Conservation (phyloP, 2,797 vertebrate genomes). For the Stomatorhinus walkeri region DNA sequence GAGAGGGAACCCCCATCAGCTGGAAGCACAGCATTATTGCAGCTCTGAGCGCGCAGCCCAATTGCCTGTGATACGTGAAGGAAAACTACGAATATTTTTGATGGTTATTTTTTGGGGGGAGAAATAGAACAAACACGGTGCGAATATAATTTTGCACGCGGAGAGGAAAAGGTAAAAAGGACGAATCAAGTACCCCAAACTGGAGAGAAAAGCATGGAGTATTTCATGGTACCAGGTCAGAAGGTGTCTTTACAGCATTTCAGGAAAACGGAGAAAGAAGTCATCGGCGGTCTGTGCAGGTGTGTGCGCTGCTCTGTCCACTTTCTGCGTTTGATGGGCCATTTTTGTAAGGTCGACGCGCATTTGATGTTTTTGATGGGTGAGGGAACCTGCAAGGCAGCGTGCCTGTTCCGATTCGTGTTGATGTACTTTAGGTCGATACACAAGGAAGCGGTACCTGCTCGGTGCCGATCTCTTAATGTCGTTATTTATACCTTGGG, state of each 20-base stretch:
- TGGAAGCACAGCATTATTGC: constrained; percentile 48
- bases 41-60: not conserved
- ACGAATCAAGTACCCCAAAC: constrained; percentile 23
- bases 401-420: constrained; percentile 51
- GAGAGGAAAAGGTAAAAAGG: constrained; percentile 5
- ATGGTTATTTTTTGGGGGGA: not conserved
- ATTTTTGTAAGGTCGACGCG: constrained; percentile 2
- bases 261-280: constrained; percentile 88
- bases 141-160: constrained; percentile 1
- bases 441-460: constrained; percentile 18
- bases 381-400: constrained; percentile 39
- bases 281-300: constrained; percentile 88
- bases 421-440: constrained; percentile 59
- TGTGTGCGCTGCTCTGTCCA: constrained; percentile 38
- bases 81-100: not conserved
- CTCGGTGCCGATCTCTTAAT: not conserved
- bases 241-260: constrained; percentile 85
- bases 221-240: constrained; percentile 89
- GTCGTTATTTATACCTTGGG: not conserved
- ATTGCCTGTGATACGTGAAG: not conserved
- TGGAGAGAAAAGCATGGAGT: constrained; percentile 76
- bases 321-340: not conserved
- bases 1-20: constrained; percentile 59
- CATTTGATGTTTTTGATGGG: constrained; percentile 33
- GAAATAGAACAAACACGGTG: not conserved